Evolutionary conservation across 2,797 vertebrate genomes (phyloP), one percentile per base, ranked within the genome.

Genomic region (Cirrhinus mrigala): DNA sequence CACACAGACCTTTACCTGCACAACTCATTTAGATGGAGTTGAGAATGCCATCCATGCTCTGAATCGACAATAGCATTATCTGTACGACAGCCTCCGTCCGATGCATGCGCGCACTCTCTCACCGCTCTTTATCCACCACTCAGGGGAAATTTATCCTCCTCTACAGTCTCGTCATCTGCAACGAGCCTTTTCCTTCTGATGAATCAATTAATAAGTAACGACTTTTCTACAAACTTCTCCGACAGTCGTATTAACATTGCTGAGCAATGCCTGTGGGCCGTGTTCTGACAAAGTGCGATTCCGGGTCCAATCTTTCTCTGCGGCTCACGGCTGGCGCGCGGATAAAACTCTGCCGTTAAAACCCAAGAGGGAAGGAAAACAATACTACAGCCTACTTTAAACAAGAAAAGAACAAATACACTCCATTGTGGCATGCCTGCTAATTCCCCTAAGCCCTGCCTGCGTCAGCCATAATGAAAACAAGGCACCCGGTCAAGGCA

Each of bases 121-220:
- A 69, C 70, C 68, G 24, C 66, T 58, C 12, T 85, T 85, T 82
- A 77, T 80, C 68, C 78, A 52, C 46, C 70, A 86, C 79, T 71
- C 83, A 58, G 50, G 81, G 85, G 82, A 87, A 85, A 90, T 86
- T 7, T 62, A 22, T 80, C 85, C 73, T 85, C 46, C 22, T 70
- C 46, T 70, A 46, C 60, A 46, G 74, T 78, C 70, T 79, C 54
- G 56, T 81, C 48, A 29, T 78, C 84, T 82, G 74, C 66, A 52
- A 60, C 58, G 40, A 87, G 70, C 82, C 56, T 81, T 86, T 89
- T 86, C 68, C 66, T 87, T 77, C 82, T 85, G 85, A 87, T 82
- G 79, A 88, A 87, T 85, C 87, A 88, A 88, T 90, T 88, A 88
- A 86, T 83, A 87, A 85, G 76, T 85, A 82, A 83, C 56, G 70